These are phyloP conservation scores for Miltochrista miniata DNA, from an alignment of 2,888 invertebrate species.

Conservation along the genomic window DNA sequence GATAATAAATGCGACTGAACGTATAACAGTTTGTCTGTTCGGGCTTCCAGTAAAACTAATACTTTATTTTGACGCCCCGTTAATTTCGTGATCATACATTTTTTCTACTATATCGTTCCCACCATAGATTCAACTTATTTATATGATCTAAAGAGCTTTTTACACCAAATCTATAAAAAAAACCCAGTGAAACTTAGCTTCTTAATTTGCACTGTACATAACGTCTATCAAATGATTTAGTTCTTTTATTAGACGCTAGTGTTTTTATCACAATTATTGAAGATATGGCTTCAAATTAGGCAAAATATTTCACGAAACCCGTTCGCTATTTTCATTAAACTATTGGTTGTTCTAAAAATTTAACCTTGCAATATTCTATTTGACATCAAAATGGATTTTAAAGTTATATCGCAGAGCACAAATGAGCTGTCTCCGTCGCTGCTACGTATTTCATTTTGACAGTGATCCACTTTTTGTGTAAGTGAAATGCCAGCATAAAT, in stretches of 20 bases:
- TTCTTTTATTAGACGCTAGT: constrained; percentile 66
- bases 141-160: constrained; percentile 19
- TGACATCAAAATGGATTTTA: constrained; percentile 25
- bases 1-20: constrained; percentile 79
- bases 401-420: too few relatives aligned
- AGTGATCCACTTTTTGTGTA: too few relatives aligned
- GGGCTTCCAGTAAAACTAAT: constrained; percentile 80
- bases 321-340: constrained; percentile 35
- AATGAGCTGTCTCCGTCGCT: too few relatives aligned
- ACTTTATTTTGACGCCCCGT: constrained; percentile 62
- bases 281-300: constrained; percentile 40
- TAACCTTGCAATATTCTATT: constrained; percentile 51
- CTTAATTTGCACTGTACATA: constrained; percentile 72
- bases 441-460: too few relatives aligned
- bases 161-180: constrained; percentile 37
- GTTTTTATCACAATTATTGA: constrained; percentile 57
- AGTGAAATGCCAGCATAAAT: too few relatives aligned
- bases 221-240: constrained; percentile 52
- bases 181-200: constrained; percentile 64
- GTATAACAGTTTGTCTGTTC: constrained; percentile 78
- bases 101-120: constrained; percentile 23
- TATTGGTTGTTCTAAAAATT: constrained; percentile 42
- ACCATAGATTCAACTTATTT: constrained; percentile 31
- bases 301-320: constrained; percentile 12
- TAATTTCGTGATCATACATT: constrained; percentile 25